These are phyloP conservation scores for Excalfactoria chinensis DNA, from an alignment of 2,113 vertebrate species.

Conservation along the genomic window DNA sequence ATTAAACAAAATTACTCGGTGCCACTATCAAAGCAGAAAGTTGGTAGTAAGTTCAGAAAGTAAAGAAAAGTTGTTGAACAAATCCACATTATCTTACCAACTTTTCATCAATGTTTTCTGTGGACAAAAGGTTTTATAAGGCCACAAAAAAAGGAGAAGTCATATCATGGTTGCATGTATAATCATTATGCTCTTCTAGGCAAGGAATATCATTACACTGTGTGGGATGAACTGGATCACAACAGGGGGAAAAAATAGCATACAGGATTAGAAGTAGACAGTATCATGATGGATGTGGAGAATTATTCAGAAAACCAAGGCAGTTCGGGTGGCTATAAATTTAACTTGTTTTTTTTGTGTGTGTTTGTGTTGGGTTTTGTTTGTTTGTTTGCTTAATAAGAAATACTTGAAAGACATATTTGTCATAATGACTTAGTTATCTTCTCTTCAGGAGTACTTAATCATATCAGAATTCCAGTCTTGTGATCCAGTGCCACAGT, in stretches of 20 bases:
- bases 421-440: background rate
- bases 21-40: background rate
- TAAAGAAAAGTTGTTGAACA: background rate
- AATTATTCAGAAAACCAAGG: background rate
- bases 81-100: background rate
- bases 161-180: background rate
- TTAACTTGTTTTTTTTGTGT: background rate
- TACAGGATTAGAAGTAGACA: constrained; percentile 27
- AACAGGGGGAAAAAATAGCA: constrained; percentile 17
- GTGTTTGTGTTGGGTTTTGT: no score
- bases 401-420: background rate
- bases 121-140: background rate
- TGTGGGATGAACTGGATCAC: constrained; percentile 35
- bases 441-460: background rate
- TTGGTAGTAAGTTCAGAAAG: background rate
- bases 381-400: background rate
- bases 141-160: background rate
- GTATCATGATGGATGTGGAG: background rate
- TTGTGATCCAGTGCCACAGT: background rate
- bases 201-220: constrained; percentile 43
- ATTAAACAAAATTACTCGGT: background rate
- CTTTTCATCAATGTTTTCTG: background rate
- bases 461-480: background rate
- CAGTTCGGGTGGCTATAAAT: background rate
- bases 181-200: background rate